Evolutionary conservation across 2,797 vertebrate genomes (phyloP).

Genomic region (Sebastes reedi): DNA sequence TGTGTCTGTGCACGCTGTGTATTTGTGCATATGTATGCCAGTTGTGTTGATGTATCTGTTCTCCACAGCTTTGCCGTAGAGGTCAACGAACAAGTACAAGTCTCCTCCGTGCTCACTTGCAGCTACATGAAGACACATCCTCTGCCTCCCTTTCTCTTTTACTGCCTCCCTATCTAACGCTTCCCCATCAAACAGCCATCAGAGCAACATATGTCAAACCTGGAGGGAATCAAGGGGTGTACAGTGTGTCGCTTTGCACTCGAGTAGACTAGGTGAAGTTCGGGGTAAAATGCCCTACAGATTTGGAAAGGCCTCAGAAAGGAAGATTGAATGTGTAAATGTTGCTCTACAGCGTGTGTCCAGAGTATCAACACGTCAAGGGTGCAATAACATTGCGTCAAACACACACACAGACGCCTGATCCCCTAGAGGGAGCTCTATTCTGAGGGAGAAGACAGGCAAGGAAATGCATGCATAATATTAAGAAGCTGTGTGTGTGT

Average conservation of each 20-base stretch:
- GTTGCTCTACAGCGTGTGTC: conserved; percentile 42
- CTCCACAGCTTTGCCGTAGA: conserved; percentile 72
- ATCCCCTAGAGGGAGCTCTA: conserved; percentile 75
- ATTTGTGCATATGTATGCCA: conserved; percentile 69
- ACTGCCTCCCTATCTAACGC: conserved; percentile 35
- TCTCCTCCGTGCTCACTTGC: conserved; percentile 59
- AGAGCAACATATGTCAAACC: conserved; percentile 68
- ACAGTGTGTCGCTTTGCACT: conserved; percentile 28
- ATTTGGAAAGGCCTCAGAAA: conserved; percentile 30
- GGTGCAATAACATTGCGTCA: conserved; percentile 62
- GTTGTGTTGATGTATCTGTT: conserved; percentile 76
- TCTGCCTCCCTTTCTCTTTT: conserved; percentile 43
- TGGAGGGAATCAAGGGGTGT: conserved; percentile 11
- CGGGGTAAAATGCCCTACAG: conserved; percentile 20
- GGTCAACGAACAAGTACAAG: conserved; percentile 77
- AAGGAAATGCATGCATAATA: conserved; percentile 71
- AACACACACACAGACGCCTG: conserved; percentile 53
- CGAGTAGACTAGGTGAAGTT: conserved; percentile 9
- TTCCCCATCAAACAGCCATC: conserved; percentile 53
- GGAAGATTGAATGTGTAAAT: conserved; percentile 45
- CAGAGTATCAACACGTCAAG: conserved; percentile 55
- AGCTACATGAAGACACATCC: conserved; percentile 56
- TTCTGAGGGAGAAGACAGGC: conserved; percentile 67
- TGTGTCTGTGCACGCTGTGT: conserved; percentile 33
- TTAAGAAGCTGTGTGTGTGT: conserved; percentile 59